These are phyloP conservation scores for Enteromius argenteus DNA, from an alignment of 2,797 vertebrate genomes.

Conservation along the genomic window DNA sequence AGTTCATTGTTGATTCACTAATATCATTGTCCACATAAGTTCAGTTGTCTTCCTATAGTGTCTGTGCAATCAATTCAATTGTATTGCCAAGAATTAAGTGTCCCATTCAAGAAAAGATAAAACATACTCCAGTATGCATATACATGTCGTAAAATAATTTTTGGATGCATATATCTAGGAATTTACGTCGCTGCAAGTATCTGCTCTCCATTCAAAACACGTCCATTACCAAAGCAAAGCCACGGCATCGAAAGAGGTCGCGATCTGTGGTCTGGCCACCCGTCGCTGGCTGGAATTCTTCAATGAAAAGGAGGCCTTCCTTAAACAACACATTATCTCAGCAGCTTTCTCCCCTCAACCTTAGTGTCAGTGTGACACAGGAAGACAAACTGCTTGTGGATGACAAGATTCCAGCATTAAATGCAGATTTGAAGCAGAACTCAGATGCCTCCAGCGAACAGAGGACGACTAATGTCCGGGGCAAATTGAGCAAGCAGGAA, in stretches of 20 bases:
- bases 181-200: constrained; percentile 43
- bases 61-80: too few species aligned
- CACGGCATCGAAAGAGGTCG: background rate
- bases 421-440: background rate
- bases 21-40: too few species aligned
- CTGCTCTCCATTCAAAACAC: background rate
- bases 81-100: too few species aligned
- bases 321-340: background rate
- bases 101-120: background rate
- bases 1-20: too few species aligned
- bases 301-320: constrained; percentile 5
- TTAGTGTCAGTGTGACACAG: background rate
- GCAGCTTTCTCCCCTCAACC: constrained; percentile 7
- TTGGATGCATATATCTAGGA: constrained; percentile 35
- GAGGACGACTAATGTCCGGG: background rate
- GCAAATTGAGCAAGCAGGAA: background rate
- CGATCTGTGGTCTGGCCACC: constrained; percentile 9
- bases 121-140: background rate
- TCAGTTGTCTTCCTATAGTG: too few species aligned
- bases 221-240: constrained; percentile 15
- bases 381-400: background rate
- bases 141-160: background rate
- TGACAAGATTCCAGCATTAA: background rate
- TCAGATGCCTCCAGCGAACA: background rate
- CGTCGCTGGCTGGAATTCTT: background rate